Evolutionary conservation across 2,797 vertebrate species (phyloP), one percentile per base, ranked within the genome.

Genomic region (Adelosebastes latens): DNA sequence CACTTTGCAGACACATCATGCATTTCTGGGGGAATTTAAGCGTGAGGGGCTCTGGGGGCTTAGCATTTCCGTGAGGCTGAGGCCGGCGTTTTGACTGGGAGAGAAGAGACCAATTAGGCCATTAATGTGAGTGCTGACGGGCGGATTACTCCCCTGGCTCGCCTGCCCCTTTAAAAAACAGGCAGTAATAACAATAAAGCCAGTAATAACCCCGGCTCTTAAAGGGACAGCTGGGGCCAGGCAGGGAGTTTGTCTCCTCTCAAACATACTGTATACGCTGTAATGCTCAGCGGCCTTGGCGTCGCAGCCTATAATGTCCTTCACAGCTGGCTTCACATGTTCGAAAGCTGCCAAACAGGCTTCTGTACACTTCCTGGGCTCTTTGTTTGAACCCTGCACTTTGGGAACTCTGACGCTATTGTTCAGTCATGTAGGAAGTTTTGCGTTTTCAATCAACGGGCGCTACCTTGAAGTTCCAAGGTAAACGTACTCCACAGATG

Each of bases 41-140:
- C 58, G 79, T 9, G 69, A 87, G 84, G 85, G 89, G 80, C 84
- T 93, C 88, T 49, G 84, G 84, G 89, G 90, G 93, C 92, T 94
- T 94, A 94, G 88, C 88, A 32, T 91, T 89, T 93, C 91, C 77
- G 83, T 88, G 82, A 80, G 81, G 86, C 85, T 88, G 87, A 90
- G 90, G 91, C 90, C 92, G 82, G 81, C 78, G 72, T 89, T 94
- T 90, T 93, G 89, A 94, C 92, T 93, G 83, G 65, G 87, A 91
- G 90, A 91, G 90, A 92, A 93, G 89, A 92, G 89, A 87, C 91
- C 94, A 95, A 95, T 96, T 96, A 96, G 94, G 83, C 90, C 90
- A 89, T 94, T 95, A 95, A 94, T 94, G 92, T 90, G 91, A 94
- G 94, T 87, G 95, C 92, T 95, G 95, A 96, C 93, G 93, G 93